A percentile compares a stretch with the other conserved stretches of the same genome.
Conservation (phyloP, 2,113 vertebrate species). For the Candoia aspera region DNA sequence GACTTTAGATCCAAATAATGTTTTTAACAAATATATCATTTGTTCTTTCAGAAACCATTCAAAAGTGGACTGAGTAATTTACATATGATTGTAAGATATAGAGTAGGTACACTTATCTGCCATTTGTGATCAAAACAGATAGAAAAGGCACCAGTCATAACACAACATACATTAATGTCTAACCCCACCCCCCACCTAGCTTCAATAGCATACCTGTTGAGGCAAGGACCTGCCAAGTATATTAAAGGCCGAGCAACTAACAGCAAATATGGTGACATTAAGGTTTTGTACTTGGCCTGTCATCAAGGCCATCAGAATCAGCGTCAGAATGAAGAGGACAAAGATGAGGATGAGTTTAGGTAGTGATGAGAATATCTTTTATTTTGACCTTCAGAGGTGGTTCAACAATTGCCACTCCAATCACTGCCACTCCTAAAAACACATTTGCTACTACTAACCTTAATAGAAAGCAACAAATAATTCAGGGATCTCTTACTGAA, state of each 20-base stretch:
- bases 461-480: not conserved
- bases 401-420: not conserved
- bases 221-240: not conserved
- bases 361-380: not conserved
- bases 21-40: not conserved
- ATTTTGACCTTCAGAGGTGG: conserved; percentile 8
- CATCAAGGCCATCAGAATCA: not conserved
- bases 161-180: not conserved
- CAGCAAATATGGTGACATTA: not conserved
- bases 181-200: not conserved
- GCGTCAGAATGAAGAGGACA: not conserved
- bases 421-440: not conserved
- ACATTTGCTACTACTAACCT: not conserved
- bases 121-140: not conserved
- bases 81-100: not conserved
- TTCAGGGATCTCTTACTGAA: not conserved
- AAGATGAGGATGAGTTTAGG: not conserved
- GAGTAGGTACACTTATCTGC: not conserved
- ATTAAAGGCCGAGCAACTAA: not conserved
- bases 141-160: not conserved
- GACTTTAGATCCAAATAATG: not conserved
- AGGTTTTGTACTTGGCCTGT: not conserved
- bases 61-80: not conserved
- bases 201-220: not conserved
- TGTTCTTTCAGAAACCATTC: not conserved